A percentile compares a stretch with the other conserved stretches of the same genome.
These are phyloP conservation scores for Cervus canadensis DNA, from an alignment of 2,113 vertebrate species.

Conservation along the genomic window DNA sequence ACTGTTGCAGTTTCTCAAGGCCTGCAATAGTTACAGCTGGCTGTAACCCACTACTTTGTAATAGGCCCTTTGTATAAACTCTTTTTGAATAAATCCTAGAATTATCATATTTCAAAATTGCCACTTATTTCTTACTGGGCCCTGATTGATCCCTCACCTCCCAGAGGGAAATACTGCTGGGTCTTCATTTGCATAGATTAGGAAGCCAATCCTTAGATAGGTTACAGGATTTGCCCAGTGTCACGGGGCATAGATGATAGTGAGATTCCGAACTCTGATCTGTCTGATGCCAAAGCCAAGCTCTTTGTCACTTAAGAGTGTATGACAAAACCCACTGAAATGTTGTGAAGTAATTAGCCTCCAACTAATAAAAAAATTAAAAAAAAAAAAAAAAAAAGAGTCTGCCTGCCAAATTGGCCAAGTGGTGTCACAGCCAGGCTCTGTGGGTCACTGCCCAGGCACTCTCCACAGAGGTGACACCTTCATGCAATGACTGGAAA, in stretches of 20 bases:
- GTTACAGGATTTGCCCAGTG: background rate
- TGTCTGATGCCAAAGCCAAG: background rate
- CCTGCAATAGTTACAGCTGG: background rate
- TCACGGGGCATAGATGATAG: background rate
- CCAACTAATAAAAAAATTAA: no score
- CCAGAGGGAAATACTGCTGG: accelerated
- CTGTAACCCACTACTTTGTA: background rate
- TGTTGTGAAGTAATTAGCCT: no score
- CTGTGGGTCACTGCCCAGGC: background rate
- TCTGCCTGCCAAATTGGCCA: background rate
- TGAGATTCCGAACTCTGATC: background rate
- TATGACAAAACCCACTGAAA: no score
- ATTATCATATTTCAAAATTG: background rate
- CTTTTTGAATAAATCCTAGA: background rate
- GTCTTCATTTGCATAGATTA: background rate
- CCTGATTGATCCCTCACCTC: no score
- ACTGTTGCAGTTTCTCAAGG: background rate
- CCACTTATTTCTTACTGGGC: background rate
- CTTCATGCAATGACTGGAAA: background rate
- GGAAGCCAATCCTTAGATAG: background rate
- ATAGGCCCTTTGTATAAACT: background rate
- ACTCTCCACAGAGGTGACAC: background rate
- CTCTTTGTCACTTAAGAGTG: background rate
- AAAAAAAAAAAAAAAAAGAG: no score
- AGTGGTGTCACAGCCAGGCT: accelerated